Evolutionary conservation across 2,888 invertebrate species (phyloP).

Genomic region (Drosophila cognata): DNA sequence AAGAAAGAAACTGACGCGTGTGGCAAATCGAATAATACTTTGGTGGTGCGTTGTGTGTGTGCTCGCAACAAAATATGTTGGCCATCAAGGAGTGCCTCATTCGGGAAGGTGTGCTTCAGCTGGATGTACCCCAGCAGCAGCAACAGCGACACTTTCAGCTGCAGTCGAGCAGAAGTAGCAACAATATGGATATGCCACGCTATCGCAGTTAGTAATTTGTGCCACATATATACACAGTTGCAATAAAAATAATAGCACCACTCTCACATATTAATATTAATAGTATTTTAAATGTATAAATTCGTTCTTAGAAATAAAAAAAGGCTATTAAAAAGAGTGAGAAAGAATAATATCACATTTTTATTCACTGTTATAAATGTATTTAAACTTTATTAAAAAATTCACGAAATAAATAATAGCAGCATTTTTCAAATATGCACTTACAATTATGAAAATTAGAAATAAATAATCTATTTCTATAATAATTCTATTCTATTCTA

Average conservation of each 20-base stretch:
- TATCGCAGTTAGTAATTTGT: slow-evolving; percentile 67
- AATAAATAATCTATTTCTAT: not conserved
- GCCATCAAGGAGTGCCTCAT: slow-evolving; percentile 83
- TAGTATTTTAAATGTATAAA: not conserved
- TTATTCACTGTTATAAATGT: not conserved
- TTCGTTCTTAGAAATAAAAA: not conserved
- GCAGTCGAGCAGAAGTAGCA: slow-evolving; percentile 66
- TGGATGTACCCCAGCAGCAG: slow-evolving; percentile 51
- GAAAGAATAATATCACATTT: not conserved
- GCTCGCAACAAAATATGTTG: slow-evolving; percentile 63
- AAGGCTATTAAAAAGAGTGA: too few relatives aligned
- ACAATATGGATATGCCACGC: slow-evolving; percentile 68
- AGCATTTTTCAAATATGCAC: not conserved
- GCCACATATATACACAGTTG: slow-evolving; percentile 4
- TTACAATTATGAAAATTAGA: not conserved
- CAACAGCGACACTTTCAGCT: slow-evolving; percentile 51
- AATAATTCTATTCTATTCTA: too few relatives aligned
- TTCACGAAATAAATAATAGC: not conserved
- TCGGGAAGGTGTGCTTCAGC: slow-evolving; percentile 82
- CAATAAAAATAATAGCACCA: not conserved
- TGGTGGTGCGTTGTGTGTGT: slow-evolving; percentile 33
- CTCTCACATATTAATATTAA: not conserved
- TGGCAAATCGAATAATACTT: slow-evolving; percentile 58
- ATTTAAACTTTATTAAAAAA: not conserved
- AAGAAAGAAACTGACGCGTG: slow-evolving; percentile 56